Evolutionary conservation across 2,797 vertebrate genomes (phyloP).

Genomic region (Poecilia picta): DNA sequence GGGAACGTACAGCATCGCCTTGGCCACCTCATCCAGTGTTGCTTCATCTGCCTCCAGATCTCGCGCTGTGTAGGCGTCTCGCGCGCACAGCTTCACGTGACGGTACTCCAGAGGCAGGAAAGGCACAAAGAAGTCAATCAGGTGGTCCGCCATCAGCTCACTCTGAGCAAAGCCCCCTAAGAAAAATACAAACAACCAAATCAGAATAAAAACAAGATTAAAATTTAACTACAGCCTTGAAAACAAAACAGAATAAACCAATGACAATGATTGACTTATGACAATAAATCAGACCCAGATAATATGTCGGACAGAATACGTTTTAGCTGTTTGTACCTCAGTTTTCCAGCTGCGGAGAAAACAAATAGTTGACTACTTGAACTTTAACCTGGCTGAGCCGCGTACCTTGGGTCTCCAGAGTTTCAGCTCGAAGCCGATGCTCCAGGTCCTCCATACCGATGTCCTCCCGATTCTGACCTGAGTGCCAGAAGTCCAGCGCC

Average conservation of each 20-base stretch:
- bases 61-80: slow-evolving; percentile 86
- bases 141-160: slow-evolving; percentile 85
- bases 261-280: no score
- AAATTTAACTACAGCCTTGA: no score
- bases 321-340: not conserved
- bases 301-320: no score
- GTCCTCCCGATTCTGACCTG: slow-evolving; percentile 88
- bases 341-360: not conserved
- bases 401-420: slow-evolving; percentile 85
- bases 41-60: slow-evolving; percentile 84
- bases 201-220: not conserved
- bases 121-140: slow-evolving; percentile 91
- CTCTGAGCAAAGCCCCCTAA: slow-evolving; percentile 85
- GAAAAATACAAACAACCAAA: not conserved
- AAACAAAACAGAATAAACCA: not conserved
- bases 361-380: not conserved
- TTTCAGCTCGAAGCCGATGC: slow-evolving; percentile 82
- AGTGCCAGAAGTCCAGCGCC: slow-evolving; percentile 89
- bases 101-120: slow-evolving; percentile 93
- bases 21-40: slow-evolving; percentile 87
- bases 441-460: slow-evolving; percentile 90
- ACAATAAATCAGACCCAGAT: no score
- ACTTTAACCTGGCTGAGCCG: not conserved
- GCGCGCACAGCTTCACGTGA: slow-evolving; percentile 89
- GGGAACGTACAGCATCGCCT: slow-evolving; percentile 91